These are phyloP conservation scores for Pollenia labialis DNA, from an alignment of 2,888 invertebrate species.

Conservation along the genomic window DNA sequence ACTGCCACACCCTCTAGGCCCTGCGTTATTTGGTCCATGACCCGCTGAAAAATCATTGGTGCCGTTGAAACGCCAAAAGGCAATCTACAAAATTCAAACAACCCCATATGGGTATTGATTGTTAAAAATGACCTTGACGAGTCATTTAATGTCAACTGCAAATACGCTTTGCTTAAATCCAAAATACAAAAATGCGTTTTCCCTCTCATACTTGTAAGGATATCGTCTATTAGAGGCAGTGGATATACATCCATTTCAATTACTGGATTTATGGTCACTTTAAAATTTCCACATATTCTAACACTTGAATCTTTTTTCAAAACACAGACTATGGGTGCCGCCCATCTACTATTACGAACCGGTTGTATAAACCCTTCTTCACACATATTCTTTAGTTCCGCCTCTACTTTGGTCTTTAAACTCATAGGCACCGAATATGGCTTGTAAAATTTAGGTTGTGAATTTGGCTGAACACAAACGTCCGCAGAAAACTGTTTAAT, in stretches of 20 bases:
- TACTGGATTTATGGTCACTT: no score
- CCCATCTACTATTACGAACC: slow-evolving; percentile 64
- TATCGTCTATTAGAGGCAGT: slow-evolving; percentile 58
- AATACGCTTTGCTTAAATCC: slow-evolving; percentile 53
- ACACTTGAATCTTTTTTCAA: slow-evolving; percentile 60
- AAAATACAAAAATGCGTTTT: slow-evolving; percentile 54
- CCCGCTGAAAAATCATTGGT: slow-evolving; percentile 62
- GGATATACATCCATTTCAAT: neutral
- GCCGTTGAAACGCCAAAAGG: slow-evolving; percentile 39
- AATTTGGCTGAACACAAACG: slow-evolving; percentile 37
- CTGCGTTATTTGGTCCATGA: slow-evolving; percentile 30
- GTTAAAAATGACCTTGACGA: slow-evolving; percentile 74
- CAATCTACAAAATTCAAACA: slow-evolving; percentile 56
- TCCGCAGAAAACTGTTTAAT: slow-evolving; percentile 42
- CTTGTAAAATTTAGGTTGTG: slow-evolving; percentile 64
- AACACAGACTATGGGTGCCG: slow-evolving; percentile 62
- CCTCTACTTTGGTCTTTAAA: slow-evolving; percentile 50
- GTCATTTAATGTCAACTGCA: slow-evolving; percentile 72
- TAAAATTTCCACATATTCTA: slow-evolving; percentile 45
- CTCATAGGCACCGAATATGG: neutral
- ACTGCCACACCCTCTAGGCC: slow-evolving; percentile 49
- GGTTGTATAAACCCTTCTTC: slow-evolving; percentile 61
- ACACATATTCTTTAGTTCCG: slow-evolving; percentile 47
- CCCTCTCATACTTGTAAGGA: slow-evolving; percentile 59
- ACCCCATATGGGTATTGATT: slow-evolving; percentile 76